Evolutionary conservation across 2,797 vertebrate species (phyloP), one percentile per base, ranked within the genome.

Genomic region (Micropoecilia bifurca): DNA sequence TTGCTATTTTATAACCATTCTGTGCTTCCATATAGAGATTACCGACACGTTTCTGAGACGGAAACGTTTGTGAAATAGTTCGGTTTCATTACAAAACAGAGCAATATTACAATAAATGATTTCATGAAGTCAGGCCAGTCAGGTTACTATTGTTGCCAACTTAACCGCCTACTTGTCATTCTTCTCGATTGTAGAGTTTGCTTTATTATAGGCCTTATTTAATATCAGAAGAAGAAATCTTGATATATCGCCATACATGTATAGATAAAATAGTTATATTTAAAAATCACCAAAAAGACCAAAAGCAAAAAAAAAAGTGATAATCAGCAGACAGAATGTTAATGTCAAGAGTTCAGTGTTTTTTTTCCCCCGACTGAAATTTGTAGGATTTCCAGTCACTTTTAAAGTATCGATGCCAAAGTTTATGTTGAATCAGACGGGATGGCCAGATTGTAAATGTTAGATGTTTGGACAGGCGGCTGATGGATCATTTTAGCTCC

Each of bases 1-100:
- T 77, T 59, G 25, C 75, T 77, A 50, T 74, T 71, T 80, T 71
- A 45, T 69, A 79, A 48, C 48, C 73, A 50, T 76, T 50, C 61
- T 8, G 7, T 10, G 6, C 72, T 72, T 47, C 30, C 63, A 46
- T 50, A 71, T 71, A 80, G 41, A 36, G 66, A 81, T 74, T 76
- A 78, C 20, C 73, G 30, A 61, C 18, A 20, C 20, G 57, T 57
- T 43, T 39, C 25, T 45, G 3, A 22, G 28, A 28, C 10, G 4
- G 66, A 12, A 43, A 68, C 20, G 5, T n/a, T 41, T 69, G 41
- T 69, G 41, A 28, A 71, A 16, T 16, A 12, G 10, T 22, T 41
- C 13, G 39, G 66, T 43, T 68, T 55, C n/a, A 53, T 57, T 61
- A 46, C 33, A n/a, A 53, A 20, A 50, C 39, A 50, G 16, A 71